phyloP scores from a whole-genome alignment of 2,113 vertebrate species.

The Otis tarda region DNA sequence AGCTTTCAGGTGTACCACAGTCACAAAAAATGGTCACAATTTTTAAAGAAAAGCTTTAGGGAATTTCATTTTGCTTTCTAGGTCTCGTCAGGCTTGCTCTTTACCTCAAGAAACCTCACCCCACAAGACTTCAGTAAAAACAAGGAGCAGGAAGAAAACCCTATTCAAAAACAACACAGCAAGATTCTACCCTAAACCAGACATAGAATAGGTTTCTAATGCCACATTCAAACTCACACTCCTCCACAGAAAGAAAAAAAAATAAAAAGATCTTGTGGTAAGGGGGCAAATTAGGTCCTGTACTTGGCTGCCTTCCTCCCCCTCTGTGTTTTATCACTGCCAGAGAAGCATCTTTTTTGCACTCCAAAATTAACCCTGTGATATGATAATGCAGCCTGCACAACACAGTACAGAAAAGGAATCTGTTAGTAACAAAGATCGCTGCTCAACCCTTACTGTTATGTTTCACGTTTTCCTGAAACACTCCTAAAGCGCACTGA shows the following conservation, averaged over 20 bases:
- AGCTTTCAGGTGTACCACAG: background rate
- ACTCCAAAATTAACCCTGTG: conserved; percentile 27
- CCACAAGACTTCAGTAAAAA: background rate
- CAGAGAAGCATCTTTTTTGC: conserved; percentile 42
- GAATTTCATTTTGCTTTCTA: background rate
- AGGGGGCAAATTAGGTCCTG: background rate
- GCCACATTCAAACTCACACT: background rate
- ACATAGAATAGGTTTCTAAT: background rate
- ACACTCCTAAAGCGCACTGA: background rate
- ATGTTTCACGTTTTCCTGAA: background rate
- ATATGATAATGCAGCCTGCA: background rate
- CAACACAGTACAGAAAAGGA: background rate
- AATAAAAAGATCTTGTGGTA: background rate
- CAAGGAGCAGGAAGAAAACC: background rate
- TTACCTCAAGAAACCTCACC: background rate
- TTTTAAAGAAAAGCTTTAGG: background rate
- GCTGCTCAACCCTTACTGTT: background rate
- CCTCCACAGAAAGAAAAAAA: background rate
- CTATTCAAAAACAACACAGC: background rate
- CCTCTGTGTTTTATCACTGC: conserved; percentile 24
- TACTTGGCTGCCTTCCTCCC: conserved; percentile 26
- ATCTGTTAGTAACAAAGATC: background rate
- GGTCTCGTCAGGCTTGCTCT: background rate
- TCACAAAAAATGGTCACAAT: background rate
- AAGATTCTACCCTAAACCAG: background rate